Percentiles rank a stretch among this genome's conserved stretches.
These are phyloP conservation scores for Holothuria scabra DNA, from an alignment of 53 echinoderm and acorn worm species.

Conservation along the genomic window DNA sequence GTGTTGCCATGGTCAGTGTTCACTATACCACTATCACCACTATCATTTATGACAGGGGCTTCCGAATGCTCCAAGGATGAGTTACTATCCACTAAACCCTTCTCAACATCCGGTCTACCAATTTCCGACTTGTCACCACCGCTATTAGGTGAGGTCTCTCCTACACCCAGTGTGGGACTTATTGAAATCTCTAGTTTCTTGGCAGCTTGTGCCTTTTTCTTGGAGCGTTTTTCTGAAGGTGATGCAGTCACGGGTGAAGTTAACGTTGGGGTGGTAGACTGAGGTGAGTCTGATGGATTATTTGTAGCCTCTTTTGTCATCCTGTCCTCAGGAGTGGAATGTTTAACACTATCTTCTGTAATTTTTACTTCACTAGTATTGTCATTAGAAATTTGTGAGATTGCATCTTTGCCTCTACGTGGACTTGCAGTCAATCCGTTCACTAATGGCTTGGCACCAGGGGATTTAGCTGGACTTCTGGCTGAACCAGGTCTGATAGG, in stretches of 20 bases:
- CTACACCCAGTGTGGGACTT: no score
- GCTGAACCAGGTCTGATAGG: no score
- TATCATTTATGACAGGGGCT: not conserved
- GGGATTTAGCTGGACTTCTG: not conserved
- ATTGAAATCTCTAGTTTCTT: no score
- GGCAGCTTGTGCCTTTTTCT: no score
- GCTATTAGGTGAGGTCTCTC: no score
- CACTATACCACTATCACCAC: conserved; percentile 32
- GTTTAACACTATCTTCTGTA: conserved; percentile 17
- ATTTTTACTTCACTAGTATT: conserved; percentile 23
- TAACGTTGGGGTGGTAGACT: not conserved
- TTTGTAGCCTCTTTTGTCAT: not conserved
- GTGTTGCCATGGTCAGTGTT: conserved; percentile 4
- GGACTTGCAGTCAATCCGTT: not conserved
- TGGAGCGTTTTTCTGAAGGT: not conserved
- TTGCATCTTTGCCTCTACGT: no score
- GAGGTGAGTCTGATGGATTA: not conserved
- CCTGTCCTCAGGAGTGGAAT: not conserved
- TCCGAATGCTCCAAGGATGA: not conserved
- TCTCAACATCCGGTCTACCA: no score
- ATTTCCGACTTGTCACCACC: no score
- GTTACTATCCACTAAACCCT: not conserved
- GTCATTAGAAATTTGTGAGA: not conserved
- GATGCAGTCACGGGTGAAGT: not conserved
- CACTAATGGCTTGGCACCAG: not conserved